A percentile compares a stretch with the other conserved stretches of the same genome.
Evolutionary conservation across 2,888 invertebrate genomes (phyloP).

Genomic region (Lithosia quadra): DNA sequence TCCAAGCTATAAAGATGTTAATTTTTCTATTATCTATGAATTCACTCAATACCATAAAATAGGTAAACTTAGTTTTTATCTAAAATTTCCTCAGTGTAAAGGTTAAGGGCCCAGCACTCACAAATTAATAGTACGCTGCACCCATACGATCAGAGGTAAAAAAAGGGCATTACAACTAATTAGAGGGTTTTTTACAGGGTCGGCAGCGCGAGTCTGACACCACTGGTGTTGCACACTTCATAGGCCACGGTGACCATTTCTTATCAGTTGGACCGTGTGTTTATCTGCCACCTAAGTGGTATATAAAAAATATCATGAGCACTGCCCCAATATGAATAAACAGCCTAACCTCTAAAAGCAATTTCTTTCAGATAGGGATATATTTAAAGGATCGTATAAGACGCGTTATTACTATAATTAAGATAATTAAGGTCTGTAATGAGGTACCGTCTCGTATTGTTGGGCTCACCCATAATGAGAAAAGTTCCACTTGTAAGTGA

Average conservation of each 20-base stretch:
- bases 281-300: too few species aligned
- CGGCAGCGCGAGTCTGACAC: too few species aligned
- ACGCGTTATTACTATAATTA: constrained; percentile 12
- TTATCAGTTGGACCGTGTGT: too few species aligned
- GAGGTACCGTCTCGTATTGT: constrained; percentile 16
- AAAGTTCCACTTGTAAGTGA: constrained; percentile 19
- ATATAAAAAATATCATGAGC: background rate
- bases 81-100: too few species aligned
- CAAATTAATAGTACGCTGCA: too few species aligned
- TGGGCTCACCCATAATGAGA: constrained; percentile 9
- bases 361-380: background rate
- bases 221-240: too few species aligned
- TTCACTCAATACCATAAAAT: too few species aligned
- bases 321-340: background rate
- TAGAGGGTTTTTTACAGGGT: too few species aligned
- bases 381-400: background rate
- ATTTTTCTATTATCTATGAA: background rate
- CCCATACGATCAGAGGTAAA: too few species aligned
- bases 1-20: background rate
- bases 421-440: constrained; percentile 12
- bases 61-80: background rate
- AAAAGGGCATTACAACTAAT: too few species aligned
- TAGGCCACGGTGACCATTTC: too few species aligned
- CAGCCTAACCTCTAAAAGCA: background rate
- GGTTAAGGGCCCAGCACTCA: too few species aligned